Evolutionary conservation across 2,113 vertebrate genomes (phyloP).

Genomic region (Bubo blakistoni): DNA sequence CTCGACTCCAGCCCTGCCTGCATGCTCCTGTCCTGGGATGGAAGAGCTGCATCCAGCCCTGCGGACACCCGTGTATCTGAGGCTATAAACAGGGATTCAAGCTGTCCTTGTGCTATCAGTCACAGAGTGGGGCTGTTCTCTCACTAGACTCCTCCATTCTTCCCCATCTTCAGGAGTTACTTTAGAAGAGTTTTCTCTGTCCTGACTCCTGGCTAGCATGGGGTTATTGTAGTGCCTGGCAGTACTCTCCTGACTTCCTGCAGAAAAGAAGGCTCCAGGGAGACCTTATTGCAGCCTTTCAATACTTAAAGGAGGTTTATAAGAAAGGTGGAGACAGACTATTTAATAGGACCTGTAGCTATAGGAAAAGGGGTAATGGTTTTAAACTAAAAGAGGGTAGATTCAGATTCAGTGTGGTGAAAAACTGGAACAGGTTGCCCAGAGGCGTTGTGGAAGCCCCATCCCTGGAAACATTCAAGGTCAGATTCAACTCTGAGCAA

Average conservation of each 20-base stretch:
- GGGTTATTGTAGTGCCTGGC: not conserved
- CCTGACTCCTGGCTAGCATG: not conserved
- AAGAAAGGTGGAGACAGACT: not conserved
- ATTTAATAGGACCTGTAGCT: not conserved
- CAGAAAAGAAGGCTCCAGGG: fast-evolving
- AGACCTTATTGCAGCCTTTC: not conserved
- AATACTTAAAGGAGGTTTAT: not conserved
- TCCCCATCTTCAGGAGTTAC: not conserved
- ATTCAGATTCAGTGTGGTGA: not conserved
- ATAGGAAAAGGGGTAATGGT: not conserved
- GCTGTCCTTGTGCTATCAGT: not conserved
- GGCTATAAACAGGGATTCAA: not conserved
- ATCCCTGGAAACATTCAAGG: not conserved
- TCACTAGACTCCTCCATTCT: not conserved
- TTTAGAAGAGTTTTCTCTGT: not conserved
- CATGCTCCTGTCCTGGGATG: not conserved
- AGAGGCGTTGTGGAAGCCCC: not conserved
- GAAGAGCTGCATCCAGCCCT: not conserved
- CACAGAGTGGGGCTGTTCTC: not conserved
- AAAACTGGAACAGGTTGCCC: not conserved
- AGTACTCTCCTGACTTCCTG: not conserved
- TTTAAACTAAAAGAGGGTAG: not conserved
- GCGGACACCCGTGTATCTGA: fast-evolving
- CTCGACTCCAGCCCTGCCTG: not conserved
- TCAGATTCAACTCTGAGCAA: not conserved